A percentile compares a stretch with the other conserved stretches of the same genome.
These are phyloP conservation scores for Muschampia plurimacula DNA, from an alignment of 2,888 invertebrate genomes.

Conservation along the genomic window DNA sequence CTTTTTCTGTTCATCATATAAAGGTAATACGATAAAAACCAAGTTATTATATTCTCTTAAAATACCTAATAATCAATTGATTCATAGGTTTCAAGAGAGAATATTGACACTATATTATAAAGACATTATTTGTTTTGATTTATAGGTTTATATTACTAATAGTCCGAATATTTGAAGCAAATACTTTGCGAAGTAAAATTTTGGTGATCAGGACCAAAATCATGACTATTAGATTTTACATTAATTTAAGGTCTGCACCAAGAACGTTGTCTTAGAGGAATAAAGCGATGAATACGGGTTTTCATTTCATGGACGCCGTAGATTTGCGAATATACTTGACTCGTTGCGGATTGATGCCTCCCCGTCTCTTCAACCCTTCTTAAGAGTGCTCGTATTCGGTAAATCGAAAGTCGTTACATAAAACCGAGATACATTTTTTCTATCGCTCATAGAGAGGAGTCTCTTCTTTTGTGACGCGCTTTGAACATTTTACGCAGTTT, in stretches of 20 bases:
- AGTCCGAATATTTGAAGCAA: too few species aligned
- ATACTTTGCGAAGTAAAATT: background rate
- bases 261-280: background rate
- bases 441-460: constrained; percentile 65
- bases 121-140: too few species aligned
- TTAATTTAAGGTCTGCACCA: background rate
- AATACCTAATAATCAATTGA: background rate
- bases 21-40: background rate
- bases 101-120: background rate
- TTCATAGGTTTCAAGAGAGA: background rate
- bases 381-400: constrained; percentile 74
- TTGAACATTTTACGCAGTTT: constrained; percentile 68
- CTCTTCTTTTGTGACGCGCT: constrained; percentile 58
- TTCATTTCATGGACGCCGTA: background rate
- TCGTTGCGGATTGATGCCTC: constrained; percentile 72
- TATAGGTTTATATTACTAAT: too few species aligned
- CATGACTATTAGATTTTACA: background rate
- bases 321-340: constrained; percentile 62
- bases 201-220: background rate
- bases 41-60: background rate
- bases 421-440: constrained; percentile 75
- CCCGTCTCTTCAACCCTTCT: constrained; percentile 70
- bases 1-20: constrained; percentile 5
- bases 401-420: constrained; percentile 82
- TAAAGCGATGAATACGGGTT: background rate